Base-by-base conservation (phyloP, 1,140 invertebrate species). In the Halictus rubicundus region DNA sequence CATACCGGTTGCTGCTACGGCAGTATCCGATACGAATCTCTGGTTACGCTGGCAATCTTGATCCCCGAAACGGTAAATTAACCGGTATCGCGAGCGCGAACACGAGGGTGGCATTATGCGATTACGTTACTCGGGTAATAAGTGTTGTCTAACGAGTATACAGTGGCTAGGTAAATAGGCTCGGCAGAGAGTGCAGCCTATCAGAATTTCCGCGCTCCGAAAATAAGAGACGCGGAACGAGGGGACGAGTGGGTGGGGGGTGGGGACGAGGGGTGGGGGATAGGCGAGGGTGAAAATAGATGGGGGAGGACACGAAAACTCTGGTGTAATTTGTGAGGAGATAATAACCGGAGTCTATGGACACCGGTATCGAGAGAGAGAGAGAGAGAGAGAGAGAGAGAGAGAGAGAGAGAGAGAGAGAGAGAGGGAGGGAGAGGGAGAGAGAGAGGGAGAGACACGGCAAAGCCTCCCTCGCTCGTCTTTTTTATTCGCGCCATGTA, bases 111-210 rank as follows among this genome's bases (percentile, higher is more conserved):
- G 59, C 68, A 79, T 82, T 88, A 87, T 82, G 84, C 84, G 84
- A 88, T 82, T 86, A 80, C 79, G 79, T 89, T 89, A 87, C 83
- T 84, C 70, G 63, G 82, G 68, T 88, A 87, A 85, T 86, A 81
- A 86, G 84, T 81, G 81, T 86, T 86, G 81, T 54, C 78, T 86
- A 83, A 83, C 81, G 81, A 65, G 39, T 81, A 78, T 64, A 81
- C 25, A 69, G 78, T 75, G 78, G 73, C 71, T 68, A 69, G 63
- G 81, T 81, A 86, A 80, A 85, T 83, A 80, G 82, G 81, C 63
- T 80, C 68, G 69, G 49, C 4, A 21, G 49, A 46, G 8, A 64
- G 73, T 61, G 42, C 70, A 61, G 83, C 72, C 69, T 75, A 78
- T 87, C 81, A 83, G 66, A 78, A 86, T 75, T 86, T 85, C 64